Conservation (phyloP, 2,113 vertebrate species). For the Uropsilus gracilis region DNA sequence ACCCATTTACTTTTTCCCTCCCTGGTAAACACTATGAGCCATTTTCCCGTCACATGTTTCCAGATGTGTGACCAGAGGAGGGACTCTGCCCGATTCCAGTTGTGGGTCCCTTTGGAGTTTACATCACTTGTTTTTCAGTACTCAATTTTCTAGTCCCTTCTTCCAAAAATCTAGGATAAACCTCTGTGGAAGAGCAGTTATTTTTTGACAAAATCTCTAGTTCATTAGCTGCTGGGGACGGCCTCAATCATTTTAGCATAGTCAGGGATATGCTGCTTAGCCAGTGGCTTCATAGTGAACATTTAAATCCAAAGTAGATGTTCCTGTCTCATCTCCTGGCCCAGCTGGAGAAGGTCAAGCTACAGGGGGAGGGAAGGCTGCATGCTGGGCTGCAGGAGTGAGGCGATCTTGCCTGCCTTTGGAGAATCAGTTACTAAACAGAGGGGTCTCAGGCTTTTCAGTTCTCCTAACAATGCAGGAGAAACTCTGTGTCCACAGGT, state of each 20-base stretch:
- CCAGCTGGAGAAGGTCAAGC: neutral
- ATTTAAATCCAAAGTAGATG: neutral
- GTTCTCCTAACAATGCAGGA: neutral
- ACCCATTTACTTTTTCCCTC: neutral
- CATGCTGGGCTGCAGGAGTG: neutral
- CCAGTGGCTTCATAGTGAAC: neutral
- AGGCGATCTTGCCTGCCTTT: neutral
- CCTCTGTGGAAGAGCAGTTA: constrained; percentile 15
- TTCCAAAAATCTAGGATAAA: constrained; percentile 80
- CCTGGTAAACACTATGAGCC: neutral
- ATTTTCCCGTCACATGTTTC: constrained; percentile 63
- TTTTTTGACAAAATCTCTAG: neutral
- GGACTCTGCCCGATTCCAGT: constrained; percentile 75
- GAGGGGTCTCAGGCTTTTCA: neutral
- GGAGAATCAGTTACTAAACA: neutral
- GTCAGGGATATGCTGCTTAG: neutral
- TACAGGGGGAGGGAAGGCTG: too few species aligned
- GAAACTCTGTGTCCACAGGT: neutral
- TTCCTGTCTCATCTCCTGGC: neutral
- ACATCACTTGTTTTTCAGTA: constrained; percentile 88
- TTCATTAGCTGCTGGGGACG: neutral
- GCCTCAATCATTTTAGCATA: neutral
- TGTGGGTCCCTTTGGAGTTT: constrained; percentile 82
- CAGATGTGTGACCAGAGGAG: constrained; percentile 80
- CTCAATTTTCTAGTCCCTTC: constrained; percentile 77